Base-by-base conservation (phyloP, 2,113 vertebrate genomes). In the Rhinolophus sinicus region DNA sequence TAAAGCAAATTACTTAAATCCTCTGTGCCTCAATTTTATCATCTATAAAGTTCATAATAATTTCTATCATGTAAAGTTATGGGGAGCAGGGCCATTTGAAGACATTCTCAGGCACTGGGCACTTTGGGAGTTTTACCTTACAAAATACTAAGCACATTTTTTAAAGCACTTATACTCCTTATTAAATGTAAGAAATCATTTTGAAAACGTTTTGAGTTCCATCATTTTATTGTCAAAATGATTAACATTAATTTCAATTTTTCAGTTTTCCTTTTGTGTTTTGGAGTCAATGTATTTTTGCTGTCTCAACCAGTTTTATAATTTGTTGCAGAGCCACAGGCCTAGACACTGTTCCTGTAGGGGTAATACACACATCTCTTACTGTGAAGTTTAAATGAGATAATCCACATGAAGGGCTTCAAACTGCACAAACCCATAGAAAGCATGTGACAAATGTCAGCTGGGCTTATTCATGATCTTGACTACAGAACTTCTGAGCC, bases 251-350 rank as follows among this genome's bases (percentile, higher is more conserved):
- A 52, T 70, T 72, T 76, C 15, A 24, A 0, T n/a, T 76, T 85
- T 26, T 3, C 4, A 13, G 40, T n/a, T 94, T 94, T 88, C 21
- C 67, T 33, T 97, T 88, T 77, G 21, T 30, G 30, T 75, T 64
- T 87, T 21, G 6, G 8, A 92, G 64, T 16, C 50, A 15, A 69
- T 16, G 10, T 26, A 21, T 67, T 22, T 77, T 35, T 56, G 7
- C 54, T 33, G 19, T 64, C 22, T 80, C 65, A 58, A 22, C 50
- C 28, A 2, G 24, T 70, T 94, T 60, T 33, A 33, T 19, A 64
- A 14, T 82, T 13, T 22, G 2, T 13, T 76, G 5, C 7, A 47
- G 38, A 93, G 40, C 30, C 72, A 8, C 0, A 14, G 28, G 47
- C 35, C 33, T 15, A 38, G 60, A 65, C 12, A 4, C 3, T 10